Evolutionary conservation across 1,140 invertebrate species (phyloP), one percentile per base, ranked within the genome.

Genomic region (Hesperophylax magnus): DNA sequence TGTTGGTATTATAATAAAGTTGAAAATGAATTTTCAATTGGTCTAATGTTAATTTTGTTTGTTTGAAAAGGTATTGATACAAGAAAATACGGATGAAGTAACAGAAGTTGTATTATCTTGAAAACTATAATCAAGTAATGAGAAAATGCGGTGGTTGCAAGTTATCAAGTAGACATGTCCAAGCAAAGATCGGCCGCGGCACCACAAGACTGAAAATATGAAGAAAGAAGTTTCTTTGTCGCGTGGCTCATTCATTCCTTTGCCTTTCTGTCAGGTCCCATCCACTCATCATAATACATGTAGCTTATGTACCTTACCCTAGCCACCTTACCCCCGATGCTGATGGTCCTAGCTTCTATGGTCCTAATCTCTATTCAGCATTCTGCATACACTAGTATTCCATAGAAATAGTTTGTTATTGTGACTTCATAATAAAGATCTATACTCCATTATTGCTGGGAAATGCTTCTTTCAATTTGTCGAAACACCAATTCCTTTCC

Each of bases 21-120:
- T 53, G 52, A 27, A 47, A 77, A 61, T 47, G 67, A 47, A 76
- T 65, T 77, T 81, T 77, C 86, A 87, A 85, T 87, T 88, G 89
- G 88, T 90, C 89, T 90, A 90, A 90, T 89, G 86, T 88, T 89
- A 86, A 89, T 90, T 90, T 90, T 90, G 89, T 90, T 90, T 90
- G 88, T 90, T 90, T 90, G 88, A 89, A 90, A 90, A 90, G 89
- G 89, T 90, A 89, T 89, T 89, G 89, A 90, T 90, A 90, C 88
- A 90, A 90, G 89, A 90, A 90, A 89, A 89, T 90, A 90, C 88
- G 89, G 89, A 90, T 90, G 89, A 90, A 90, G 88, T 89, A 76
- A 61, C 74, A 89, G 88, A 90, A 89, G 78, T 84, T 77, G 82
- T 77, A 79, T 82, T 78, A 71, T 84, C 52, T 81, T 79, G 78